Base-by-base conservation (phyloP, 2,888 invertebrate species). In the Nesidiocoris tenuis region DNA sequence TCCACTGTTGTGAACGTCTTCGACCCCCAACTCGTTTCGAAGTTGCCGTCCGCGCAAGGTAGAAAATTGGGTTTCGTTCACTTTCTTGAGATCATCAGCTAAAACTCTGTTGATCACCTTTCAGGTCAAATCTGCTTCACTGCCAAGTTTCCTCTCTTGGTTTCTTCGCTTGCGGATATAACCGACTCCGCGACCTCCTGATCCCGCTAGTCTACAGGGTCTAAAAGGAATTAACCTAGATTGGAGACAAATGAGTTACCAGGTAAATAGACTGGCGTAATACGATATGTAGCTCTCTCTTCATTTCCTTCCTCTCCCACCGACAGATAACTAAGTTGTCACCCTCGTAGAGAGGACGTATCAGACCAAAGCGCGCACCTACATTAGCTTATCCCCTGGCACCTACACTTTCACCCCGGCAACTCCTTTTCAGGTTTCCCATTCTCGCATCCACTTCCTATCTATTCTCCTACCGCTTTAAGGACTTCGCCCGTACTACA, bases 201-300 rank as follows among this genome's bases (percentile, higher is more conserved):
- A 72, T 72, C 63, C 39, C n/a, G 17, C n/a, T 16, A 21, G 61
- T 19, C 39, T 39, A 39, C n/a, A 18, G 61, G 19, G 59, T 39
- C 59, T 23, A 25, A 23, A 25, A 61, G 61, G 72, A 72, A 72
- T 72, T 63, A 56, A 63, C 72, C 61, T 72, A 54, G 72, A 72
- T 72, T 72, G 72, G 25, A 72, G 72, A 72, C 72, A 72, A 72
- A 72, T 72, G 72, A 72, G 72, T 72, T 72, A 72, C 25, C 25
- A 19, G 72, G 72, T 63, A 72, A 63, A 72, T 72, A 72, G 72
- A 61, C 25, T 39, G 72, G 61, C 61, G 61, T 72, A 72, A 72
- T 72, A 72, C 72, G 72, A 72, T 72, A 72, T 72, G 72, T 72
- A 61, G 71, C 17, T 18, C 71, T 61, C 59, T 12, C 59, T 12